Evolutionary conservation across 1,140 invertebrate genomes (phyloP).

Genomic region (Mamestra configurata): DNA sequence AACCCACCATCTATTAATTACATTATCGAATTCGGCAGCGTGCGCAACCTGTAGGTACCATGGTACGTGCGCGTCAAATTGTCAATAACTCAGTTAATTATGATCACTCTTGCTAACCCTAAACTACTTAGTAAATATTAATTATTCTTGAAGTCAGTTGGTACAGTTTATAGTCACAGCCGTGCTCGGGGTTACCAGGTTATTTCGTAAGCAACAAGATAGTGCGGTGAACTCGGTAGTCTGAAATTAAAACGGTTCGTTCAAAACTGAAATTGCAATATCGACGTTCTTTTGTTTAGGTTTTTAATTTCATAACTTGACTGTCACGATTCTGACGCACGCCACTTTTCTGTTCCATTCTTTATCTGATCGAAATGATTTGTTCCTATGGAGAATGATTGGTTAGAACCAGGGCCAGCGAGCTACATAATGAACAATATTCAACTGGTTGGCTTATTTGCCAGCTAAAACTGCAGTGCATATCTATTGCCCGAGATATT

Average conservation of each 20-base stretch:
- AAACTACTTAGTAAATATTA: slow-evolving; percentile 12
- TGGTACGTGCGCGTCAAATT: slow-evolving; percentile 23
- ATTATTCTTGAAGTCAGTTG: slow-evolving; percentile 31
- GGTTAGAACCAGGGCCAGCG: neutral
- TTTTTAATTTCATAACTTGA: slow-evolving; percentile 32
- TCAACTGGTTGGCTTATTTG: too few relatives aligned
- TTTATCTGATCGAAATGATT: neutral
- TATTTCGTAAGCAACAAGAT: slow-evolving; percentile 27
- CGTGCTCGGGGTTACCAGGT: slow-evolving; percentile 21
- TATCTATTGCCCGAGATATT: too few relatives aligned
- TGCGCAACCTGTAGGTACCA: neutral
- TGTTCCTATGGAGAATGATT: neutral
- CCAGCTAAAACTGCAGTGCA: too few relatives aligned
- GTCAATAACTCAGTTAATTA: slow-evolving; percentile 25
- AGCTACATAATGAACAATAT: too few relatives aligned
- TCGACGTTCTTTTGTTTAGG: slow-evolving; percentile 20
- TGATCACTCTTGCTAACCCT: slow-evolving; percentile 4
- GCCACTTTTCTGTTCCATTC: neutral
- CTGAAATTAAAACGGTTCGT: slow-evolving; percentile 1
- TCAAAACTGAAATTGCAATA: slow-evolving; percentile 29
- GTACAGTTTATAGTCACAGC: slow-evolving; percentile 9
- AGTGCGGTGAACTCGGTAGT: neutral
- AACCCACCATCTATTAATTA: slow-evolving; percentile 19
- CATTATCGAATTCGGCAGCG: slow-evolving; percentile 10
- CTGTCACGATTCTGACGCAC: slow-evolving; percentile 21